Evolutionary conservation across 1,140 invertebrate species (phyloP).

Genomic region (Tetramorium simillimum): DNA sequence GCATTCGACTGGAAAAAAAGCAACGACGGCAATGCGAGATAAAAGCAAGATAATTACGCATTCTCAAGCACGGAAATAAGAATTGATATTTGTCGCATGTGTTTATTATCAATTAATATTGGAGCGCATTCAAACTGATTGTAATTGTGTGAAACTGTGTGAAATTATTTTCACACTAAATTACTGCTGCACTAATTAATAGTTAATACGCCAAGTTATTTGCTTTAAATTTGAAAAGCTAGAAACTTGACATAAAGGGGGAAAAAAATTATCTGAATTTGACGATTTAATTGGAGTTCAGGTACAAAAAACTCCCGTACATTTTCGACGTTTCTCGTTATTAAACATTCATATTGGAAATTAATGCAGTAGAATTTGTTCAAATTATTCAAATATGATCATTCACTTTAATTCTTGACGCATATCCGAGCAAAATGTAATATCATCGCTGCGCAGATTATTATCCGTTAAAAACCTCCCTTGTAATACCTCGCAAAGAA

Average conservation of each 20-base stretch:
- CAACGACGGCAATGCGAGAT: conserved; percentile 4
- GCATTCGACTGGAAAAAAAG: conserved; percentile 19
- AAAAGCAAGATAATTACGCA: not conserved
- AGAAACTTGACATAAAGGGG: not conserved
- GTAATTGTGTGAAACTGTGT: too few relatives aligned
- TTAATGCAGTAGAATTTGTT: conserved; percentile 14
- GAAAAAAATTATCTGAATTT: conserved; percentile 22
- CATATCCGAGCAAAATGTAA: not conserved
- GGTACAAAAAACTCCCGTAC: not conserved
- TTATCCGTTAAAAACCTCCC: not conserved
- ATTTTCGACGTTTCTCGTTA: not conserved
- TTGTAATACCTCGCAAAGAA: not conserved
- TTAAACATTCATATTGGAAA: conserved; percentile 29
- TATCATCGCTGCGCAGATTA: not conserved
- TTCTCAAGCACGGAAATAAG: not conserved
- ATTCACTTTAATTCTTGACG: conserved; percentile 22
- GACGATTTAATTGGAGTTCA: not conserved
- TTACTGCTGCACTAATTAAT: too few relatives aligned
- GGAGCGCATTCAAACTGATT: not conserved
- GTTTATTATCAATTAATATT: conserved; percentile 11
- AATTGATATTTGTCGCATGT: not conserved
- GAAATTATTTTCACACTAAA: not conserved
- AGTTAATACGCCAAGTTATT: not conserved
- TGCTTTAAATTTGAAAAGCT: not conserved
- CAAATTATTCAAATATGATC: conserved; percentile 29